These are phyloP conservation scores for Trimorus sp. DNA, from an alignment of 2,888 invertebrate genomes.

Conservation along the genomic window DNA sequence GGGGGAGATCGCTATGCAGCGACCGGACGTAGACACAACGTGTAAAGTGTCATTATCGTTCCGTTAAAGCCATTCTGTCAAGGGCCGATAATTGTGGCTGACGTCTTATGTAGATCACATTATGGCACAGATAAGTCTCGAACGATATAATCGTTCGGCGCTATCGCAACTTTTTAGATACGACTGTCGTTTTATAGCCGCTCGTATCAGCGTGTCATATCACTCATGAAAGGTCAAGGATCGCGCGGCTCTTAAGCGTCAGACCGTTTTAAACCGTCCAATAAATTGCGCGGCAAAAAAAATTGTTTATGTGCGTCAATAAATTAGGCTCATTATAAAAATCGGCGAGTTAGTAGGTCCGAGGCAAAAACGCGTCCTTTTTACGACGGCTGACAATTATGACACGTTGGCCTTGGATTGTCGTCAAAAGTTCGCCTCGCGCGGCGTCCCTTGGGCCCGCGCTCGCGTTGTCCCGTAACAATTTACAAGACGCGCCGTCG, in stretches of 20 bases:
- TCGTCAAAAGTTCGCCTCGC: not conserved
- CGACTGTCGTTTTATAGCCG: conserved; percentile 74
- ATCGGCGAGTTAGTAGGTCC: too few species aligned
- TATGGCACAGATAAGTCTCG: conserved; percentile 72
- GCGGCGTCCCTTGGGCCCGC: not conserved
- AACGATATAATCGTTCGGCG: conserved; percentile 75
- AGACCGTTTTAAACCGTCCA: not conserved
- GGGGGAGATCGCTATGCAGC: too few species aligned
- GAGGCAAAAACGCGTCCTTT: not conserved
- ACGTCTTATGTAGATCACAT: conserved; percentile 76
- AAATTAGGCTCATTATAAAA: too few species aligned
- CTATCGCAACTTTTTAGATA: conserved; percentile 78
- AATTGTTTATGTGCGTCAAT: too few species aligned
- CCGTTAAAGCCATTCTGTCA: conserved; percentile 38
- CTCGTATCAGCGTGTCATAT: conserved; percentile 73
- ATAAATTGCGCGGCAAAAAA: not conserved
- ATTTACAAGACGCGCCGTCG: conserved; percentile 30
- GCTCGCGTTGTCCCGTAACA: conserved; percentile 18
- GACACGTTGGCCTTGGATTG: conserved; percentile 9
- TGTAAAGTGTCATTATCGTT: conserved; percentile 51
- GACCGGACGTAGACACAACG: conserved; percentile 20
- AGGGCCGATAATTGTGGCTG: conserved; percentile 35
- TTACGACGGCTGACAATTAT: conserved; percentile 22
- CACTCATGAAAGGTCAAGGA: conserved; percentile 68
- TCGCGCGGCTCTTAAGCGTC: conserved; percentile 20